These are phyloP conservation scores for Enteromius afrohamiltoni DNA, from an alignment of 2,797 vertebrate genomes.

Conservation along the genomic window DNA sequence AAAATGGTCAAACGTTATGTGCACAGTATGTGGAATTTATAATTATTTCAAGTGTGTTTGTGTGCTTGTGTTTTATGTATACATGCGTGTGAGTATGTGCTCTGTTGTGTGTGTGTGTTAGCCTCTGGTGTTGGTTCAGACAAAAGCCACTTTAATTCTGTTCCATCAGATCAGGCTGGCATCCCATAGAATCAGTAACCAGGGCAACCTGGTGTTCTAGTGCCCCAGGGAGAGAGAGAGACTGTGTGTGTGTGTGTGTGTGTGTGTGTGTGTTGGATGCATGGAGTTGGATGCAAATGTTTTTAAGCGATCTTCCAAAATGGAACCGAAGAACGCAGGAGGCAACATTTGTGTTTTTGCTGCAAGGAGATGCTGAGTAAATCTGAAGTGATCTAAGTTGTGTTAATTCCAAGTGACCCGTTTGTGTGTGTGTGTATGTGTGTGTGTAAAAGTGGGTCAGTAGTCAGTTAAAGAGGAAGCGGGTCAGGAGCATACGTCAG, in stretches of 20 bases:
- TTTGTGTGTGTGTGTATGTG: conserved; percentile 45
- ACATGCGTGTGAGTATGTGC: conserved; percentile 1
- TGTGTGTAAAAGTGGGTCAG: conserved; percentile 61
- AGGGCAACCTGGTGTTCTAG: conserved; percentile 58
- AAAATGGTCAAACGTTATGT: conserved; percentile 37
- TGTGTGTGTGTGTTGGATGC: conserved; percentile 26
- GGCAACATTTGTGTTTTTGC: conserved; percentile 42
- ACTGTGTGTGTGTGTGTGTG: not conserved
- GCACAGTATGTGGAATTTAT: conserved; percentile 19
- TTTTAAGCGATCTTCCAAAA: conserved; percentile 48
- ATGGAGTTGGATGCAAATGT: conserved; percentile 50
- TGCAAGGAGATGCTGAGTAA: conserved; percentile 49
- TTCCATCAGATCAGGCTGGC: conserved; percentile 77
- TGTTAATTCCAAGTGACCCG: conserved; percentile 57
- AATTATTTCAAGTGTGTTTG: conserved; percentile 29
- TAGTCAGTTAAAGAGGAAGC: conserved; percentile 56
- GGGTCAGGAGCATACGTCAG: conserved; percentile 42
- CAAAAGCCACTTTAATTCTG: conserved; percentile 77
- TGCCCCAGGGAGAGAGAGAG: conserved; percentile 29
- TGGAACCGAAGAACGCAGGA: conserved; percentile 31
- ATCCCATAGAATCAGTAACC: conserved; percentile 73
- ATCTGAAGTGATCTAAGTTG: conserved; percentile 58
- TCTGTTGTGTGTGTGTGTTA: conserved; percentile 40
- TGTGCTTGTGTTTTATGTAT: conserved; percentile 14
- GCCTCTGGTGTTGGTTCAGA: conserved; percentile 69